phyloP scores from a whole-genome alignment of 2,888 invertebrate species.

The Ormyrus nitidulus region DNA sequence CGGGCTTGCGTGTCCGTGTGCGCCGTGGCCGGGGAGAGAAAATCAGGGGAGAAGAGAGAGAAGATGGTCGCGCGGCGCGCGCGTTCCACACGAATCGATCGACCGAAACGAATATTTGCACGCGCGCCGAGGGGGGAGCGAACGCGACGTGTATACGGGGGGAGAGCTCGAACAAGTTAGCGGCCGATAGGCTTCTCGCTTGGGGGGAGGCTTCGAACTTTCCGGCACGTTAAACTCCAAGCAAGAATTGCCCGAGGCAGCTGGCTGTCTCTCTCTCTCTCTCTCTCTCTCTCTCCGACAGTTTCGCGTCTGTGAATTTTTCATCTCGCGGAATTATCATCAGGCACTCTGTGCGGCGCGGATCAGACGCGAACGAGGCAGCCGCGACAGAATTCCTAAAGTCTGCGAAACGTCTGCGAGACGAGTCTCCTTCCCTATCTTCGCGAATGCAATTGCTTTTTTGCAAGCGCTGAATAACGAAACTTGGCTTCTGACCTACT shows the following conservation, averaged over 20 bases:
- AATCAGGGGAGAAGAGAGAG: background rate
- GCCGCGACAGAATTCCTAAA: too few species aligned
- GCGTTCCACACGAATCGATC: background rate
- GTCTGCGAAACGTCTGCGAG: too few species aligned
- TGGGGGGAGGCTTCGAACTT: background rate
- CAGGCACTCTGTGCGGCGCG: too few species aligned
- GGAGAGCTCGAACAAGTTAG: background rate
- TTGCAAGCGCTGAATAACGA: too few species aligned
- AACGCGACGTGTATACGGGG: background rate
- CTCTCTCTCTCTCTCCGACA: background rate
- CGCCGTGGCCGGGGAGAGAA: background rate
- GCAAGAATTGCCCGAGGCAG: background rate
- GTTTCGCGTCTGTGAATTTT: too few species aligned
- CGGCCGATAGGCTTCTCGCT: background rate
- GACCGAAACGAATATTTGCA: constrained; percentile 29
- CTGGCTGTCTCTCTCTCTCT: background rate
- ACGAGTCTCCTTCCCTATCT: too few species aligned
- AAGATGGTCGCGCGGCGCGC: background rate
- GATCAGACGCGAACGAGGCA: too few species aligned
- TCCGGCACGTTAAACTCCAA: background rate
- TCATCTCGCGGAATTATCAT: too few species aligned
- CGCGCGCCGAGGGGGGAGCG: background rate
- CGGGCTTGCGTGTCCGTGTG: background rate
- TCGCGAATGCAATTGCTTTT: too few species aligned
- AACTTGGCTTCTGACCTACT: too few species aligned